Evolutionary conservation across 2,888 invertebrate genomes (phyloP), one percentile per base, ranked within the genome.

Genomic region (Mesorhabditis sp.): DNA sequence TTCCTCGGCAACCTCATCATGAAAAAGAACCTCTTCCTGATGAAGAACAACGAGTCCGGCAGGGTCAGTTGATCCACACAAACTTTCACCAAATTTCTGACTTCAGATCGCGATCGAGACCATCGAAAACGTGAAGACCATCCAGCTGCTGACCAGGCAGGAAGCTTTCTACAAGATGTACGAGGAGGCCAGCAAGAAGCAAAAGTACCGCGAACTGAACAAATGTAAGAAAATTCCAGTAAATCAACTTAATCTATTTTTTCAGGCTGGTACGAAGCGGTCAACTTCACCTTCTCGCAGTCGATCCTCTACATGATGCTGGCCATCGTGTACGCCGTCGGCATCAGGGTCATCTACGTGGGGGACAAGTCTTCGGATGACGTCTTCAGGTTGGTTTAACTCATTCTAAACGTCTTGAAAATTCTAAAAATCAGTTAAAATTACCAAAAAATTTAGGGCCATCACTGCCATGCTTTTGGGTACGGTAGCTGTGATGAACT

Each of bases 41-140:
- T 78, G 62, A 75, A 76, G 41, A 86, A 89, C 85, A 88, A 89
- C 74, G 86, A 87, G 69, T 89, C 89, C 68, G 89, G 89, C 72
- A 87, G 88, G 85, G 89, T 88, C 80, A 74, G 45, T 50, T 44
- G 42, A 13, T 50, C 4, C 13, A 44, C 64, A 5, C 7, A 42
- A 15, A 15, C 10, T 43, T 69, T 13, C 4, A 43, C 7, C 3
- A 10, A 4, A 7, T 58, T 45, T 58, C 4, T 4, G 13, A 62
- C 67, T 41, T 45, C 10, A 82, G 82, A 78, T 87, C 50, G 86
- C 87, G 13, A 84, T 86, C 62, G 88, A 88, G 74, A 86, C 85
- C 41, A 85, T 88, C 64, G 87, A 87, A 74, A 87, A 87, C 67
- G 86, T 88, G 4, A 76, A 86, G 68, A 87, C 87, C 4, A 87